Conservation (phyloP, 2,888 invertebrate species). For the Drosophila merina region DNA sequence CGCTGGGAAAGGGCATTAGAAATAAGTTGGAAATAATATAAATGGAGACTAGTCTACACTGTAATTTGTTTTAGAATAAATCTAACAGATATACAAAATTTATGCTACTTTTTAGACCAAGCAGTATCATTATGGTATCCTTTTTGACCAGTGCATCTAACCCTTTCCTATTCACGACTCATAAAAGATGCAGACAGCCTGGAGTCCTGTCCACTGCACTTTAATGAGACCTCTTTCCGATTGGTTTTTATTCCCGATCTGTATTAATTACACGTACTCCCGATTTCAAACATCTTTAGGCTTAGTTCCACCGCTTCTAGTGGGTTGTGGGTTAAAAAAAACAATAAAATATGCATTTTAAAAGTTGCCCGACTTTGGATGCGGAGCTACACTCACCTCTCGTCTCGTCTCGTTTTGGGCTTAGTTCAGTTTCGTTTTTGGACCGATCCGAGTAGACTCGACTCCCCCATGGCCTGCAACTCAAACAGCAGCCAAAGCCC, state of each 20-base stretch:
- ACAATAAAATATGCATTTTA: conserved; percentile 79
- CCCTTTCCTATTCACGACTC: neutral
- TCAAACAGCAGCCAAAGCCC: conserved; percentile 66
- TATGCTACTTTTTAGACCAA: no score
- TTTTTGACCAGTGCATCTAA: conserved; percentile 9
- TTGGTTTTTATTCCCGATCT: conserved; percentile 41
- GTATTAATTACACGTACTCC: conserved; percentile 46
- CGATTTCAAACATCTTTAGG: conserved; percentile 33
- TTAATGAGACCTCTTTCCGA: conserved; percentile 55
- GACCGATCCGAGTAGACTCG: conserved; percentile 32
- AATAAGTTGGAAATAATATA: conserved; percentile 42
- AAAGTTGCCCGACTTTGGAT: conserved; percentile 61
- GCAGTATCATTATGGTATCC: neutral
- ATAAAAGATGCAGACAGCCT: conserved; percentile 20
- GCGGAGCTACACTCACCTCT: conserved; percentile 17
- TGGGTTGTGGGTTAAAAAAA: conserved; percentile 2
- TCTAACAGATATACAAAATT: no score
- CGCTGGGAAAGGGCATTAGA: conserved; percentile 37
- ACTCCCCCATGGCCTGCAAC: conserved; percentile 73
- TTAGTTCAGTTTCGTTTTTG: conserved; percentile 26
- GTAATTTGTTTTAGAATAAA: no score
- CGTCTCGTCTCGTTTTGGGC: conserved; percentile 4
- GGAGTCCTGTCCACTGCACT: conserved; percentile 39
- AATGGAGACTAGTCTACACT: conserved; percentile 17
- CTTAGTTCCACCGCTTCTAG: neutral